Evolutionary conservation across 2,888 invertebrate genomes (phyloP).

Genomic region (Harpalus rufipes): DNA sequence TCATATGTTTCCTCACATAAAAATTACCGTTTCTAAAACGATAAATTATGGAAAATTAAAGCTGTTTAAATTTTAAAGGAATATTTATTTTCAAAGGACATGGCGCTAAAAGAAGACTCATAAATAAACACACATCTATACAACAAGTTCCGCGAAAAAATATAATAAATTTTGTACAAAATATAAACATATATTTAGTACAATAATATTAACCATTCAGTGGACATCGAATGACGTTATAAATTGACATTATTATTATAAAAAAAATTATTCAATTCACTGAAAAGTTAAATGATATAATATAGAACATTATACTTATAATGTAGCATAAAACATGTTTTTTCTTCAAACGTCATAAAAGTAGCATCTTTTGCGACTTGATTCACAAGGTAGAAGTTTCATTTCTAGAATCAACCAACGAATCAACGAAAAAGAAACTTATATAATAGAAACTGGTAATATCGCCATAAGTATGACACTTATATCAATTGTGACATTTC

Average conservation of each 20-base stretch:
- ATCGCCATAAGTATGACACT: no score
- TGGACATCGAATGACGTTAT: background rate
- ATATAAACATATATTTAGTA: background rate
- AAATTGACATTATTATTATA: background rate
- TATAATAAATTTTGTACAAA: background rate
- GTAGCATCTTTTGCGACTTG: no score
- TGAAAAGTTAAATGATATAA: no score
- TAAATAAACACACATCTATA: background rate
- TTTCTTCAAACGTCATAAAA: no score
- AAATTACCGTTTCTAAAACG: slow-evolving; percentile 51
- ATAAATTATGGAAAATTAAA: slow-evolving; percentile 54
- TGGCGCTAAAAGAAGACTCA: slow-evolving; percentile 1
- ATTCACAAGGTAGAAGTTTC: no score
- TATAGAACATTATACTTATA: no score
- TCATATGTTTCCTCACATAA: slow-evolving; percentile 13
- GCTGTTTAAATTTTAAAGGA: slow-evolving; percentile 39
- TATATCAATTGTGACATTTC: no score
- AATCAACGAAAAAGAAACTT: no score
- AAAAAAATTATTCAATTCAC: no score
- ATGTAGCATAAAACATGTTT: no score
- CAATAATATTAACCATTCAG: background rate
- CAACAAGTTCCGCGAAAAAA: slow-evolving; percentile 1
- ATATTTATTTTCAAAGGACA: slow-evolving; percentile 18
- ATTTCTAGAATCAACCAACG: no score
- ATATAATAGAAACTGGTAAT: no score